Evolutionary conservation across 2,888 invertebrate species (phyloP).

Genomic region (Cosmopolites sordidus): DNA sequence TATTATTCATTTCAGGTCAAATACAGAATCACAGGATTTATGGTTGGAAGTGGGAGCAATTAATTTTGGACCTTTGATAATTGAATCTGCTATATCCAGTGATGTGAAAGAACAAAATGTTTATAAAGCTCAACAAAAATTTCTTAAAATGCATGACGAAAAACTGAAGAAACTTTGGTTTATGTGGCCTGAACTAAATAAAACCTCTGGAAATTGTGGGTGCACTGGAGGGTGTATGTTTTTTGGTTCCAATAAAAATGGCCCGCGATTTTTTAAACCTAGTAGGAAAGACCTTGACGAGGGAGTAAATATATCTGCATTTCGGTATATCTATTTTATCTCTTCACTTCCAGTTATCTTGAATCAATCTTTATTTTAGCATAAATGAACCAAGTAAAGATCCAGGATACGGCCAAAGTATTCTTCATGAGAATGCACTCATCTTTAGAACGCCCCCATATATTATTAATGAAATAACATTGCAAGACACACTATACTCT

Average conservation of each 20-base stretch:
- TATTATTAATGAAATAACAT: constrained; percentile 69
- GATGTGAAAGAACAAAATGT: constrained; percentile 64
- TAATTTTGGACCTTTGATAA: constrained; percentile 81
- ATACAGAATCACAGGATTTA: constrained; percentile 56
- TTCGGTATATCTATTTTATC: constrained; percentile 57
- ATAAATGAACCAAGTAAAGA: constrained; percentile 74
- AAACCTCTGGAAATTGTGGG: constrained; percentile 71
- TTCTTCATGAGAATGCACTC: constrained; percentile 79
- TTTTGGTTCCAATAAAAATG: constrained; percentile 90
- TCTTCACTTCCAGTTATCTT: no score
- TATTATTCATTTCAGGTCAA: constrained; percentile 27
- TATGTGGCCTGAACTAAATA: constrained; percentile 76
- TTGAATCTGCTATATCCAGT: constrained; percentile 85
- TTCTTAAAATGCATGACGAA: constrained; percentile 78
- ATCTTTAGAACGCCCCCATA: constrained; percentile 90
- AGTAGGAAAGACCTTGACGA: constrained; percentile 74
- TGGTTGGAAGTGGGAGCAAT: constrained; percentile 93
- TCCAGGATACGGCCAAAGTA: constrained; percentile 91
- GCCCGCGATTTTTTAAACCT: constrained; percentile 82
- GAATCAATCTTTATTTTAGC: no score
- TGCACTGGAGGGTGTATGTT: constrained; percentile 94
- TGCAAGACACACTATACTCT: constrained; percentile 59
- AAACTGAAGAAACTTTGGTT: constrained; percentile 88
- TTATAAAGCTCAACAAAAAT: constrained; percentile 75
- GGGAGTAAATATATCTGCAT: constrained; percentile 77